phyloP scores from a whole-genome alignment of 2,113 vertebrate genomes.

The Mesocricetus auratus region DNA sequence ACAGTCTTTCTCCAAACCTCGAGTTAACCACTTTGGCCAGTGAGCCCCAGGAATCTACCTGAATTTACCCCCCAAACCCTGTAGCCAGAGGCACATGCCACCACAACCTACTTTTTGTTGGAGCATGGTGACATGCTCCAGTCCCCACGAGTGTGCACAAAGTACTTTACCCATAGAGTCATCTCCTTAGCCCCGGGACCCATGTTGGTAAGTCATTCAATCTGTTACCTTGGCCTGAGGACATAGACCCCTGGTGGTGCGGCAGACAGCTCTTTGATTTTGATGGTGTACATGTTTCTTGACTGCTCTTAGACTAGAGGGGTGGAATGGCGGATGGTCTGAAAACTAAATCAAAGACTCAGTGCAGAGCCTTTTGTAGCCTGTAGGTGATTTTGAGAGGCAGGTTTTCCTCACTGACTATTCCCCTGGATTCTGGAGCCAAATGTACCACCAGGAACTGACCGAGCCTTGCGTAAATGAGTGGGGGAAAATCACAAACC shows the following conservation, averaged over 20 bases:
- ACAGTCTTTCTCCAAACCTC: not conserved
- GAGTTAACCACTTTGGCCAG: not conserved
- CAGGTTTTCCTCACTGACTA: not conserved
- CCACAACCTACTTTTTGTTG: not conserved
- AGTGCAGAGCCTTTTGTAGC: not conserved
- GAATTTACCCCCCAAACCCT: not conserved
- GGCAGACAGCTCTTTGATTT: not conserved
- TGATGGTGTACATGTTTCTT: not conserved
- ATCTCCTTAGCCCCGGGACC: not conserved
- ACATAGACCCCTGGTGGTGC: not conserved
- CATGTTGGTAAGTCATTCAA: not conserved
- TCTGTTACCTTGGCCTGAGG: not conserved
- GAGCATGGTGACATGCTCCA: too few relatives aligned
- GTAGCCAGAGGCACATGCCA: not conserved
- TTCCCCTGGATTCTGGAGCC: not conserved
- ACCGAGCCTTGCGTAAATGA: not conserved
- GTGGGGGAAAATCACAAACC: not conserved
- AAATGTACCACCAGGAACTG: rapidly evolving
- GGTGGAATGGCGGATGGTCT: not conserved
- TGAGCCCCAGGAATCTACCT: too few relatives aligned
- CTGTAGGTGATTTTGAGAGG: not conserved
- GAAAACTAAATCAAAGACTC: not conserved
- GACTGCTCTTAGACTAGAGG: not conserved
- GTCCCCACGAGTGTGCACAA: not conserved
- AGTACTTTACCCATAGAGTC: not conserved